Conservation (phyloP, 2,113 vertebrate species). For the Mustelus asterias region DNA sequence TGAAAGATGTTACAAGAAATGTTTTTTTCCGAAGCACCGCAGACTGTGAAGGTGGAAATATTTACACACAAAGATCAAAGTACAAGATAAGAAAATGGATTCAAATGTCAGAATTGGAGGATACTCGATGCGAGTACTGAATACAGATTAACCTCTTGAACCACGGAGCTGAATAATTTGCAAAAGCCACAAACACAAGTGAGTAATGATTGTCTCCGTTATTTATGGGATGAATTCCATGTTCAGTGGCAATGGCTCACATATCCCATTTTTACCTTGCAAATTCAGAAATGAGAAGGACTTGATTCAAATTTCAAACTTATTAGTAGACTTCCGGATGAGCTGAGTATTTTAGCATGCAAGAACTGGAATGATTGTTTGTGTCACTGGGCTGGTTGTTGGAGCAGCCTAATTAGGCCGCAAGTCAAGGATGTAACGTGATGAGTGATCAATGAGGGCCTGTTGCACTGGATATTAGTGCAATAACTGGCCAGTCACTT, state of each 20-base stretch:
- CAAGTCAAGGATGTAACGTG: not conserved
- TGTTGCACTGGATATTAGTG: not conserved
- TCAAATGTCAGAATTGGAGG: not conserved
- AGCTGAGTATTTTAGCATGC: not conserved
- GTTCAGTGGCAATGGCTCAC: not conserved
- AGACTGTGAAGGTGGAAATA: not conserved
- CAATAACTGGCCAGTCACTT: not conserved
- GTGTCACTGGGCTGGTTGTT: not conserved
- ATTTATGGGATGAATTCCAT: not conserved
- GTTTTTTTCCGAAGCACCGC: too few relatives aligned
- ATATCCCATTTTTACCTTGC: not conserved
- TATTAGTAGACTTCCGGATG: not conserved
- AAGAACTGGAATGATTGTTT: not conserved
- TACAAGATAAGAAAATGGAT: not conserved
- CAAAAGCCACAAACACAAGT: not conserved
- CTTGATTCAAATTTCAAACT: not conserved
- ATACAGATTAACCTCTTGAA: constrained; percentile 2
- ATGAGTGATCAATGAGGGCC: not conserved
- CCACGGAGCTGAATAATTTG: not conserved
- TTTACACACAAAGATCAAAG: not conserved
- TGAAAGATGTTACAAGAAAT: not conserved
- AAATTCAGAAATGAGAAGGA: not conserved
- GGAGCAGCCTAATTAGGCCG: not conserved
- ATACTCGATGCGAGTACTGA: not conserved
- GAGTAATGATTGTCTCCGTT: not conserved